Percentiles rank a stretch among this genome's conserved stretches.
phyloP scores from a whole-genome alignment of 2,888 invertebrate genomes.

The Byasa hedistus region DNA sequence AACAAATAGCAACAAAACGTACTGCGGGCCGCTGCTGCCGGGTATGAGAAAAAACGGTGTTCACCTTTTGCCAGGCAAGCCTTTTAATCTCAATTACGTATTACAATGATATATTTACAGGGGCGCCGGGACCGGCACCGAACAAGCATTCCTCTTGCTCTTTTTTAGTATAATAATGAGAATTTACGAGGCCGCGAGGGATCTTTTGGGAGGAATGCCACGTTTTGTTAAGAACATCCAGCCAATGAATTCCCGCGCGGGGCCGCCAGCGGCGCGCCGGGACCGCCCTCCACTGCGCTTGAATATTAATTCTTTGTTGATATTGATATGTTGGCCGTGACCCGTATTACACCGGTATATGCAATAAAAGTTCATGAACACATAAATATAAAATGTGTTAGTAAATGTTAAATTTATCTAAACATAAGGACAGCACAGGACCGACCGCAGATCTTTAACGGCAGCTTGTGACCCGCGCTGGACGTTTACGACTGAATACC shows the following conservation, averaged over 20 bases:
- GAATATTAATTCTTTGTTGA: too few species aligned
- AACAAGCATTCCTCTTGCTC: constrained; percentile 43
- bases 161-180: constrained; percentile 51
- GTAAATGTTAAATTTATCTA: too few species aligned
- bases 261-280: constrained; percentile 10
- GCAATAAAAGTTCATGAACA: too few species aligned
- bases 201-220: constrained; percentile 51
- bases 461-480: too few species aligned
- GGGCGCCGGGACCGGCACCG: constrained; percentile 35
- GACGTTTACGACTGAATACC: too few species aligned
- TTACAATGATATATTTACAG: constrained; percentile 52
- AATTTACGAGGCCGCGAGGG: constrained; percentile 51
- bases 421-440: too few species aligned
- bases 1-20: constrained; percentile 16
- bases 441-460: too few species aligned
- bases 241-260: constrained; percentile 31
- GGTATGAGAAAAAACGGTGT: constrained; percentile 10
- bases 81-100: constrained; percentile 52
- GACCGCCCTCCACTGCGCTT: not conserved
- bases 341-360: too few species aligned
- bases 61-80: constrained; percentile 35
- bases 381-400: too few species aligned
- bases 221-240: constrained; percentile 35
- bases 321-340: too few species aligned
- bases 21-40: constrained; percentile 14